Evolutionary conservation across 2,113 vertebrate genomes (phyloP).

Genomic region (Suricata suricatta): DNA sequence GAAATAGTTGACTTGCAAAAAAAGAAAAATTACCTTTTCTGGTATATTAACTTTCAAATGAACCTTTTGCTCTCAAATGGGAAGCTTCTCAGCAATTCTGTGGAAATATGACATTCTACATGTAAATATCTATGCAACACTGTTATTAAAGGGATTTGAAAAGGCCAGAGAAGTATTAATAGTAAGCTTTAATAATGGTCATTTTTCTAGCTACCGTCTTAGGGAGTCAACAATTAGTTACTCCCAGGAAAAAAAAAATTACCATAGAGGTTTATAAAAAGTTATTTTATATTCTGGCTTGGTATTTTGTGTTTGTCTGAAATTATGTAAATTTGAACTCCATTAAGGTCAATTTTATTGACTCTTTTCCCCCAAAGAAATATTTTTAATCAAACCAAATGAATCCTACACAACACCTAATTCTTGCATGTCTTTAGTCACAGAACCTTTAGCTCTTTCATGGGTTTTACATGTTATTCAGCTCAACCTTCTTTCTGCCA

Average conservation of each 20-base stretch:
- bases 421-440: not conserved
- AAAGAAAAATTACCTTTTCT: not conserved
- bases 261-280: not conserved
- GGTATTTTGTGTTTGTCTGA: not conserved
- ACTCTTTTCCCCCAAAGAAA: not conserved
- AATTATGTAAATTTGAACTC: not conserved
- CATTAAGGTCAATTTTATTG: not conserved
- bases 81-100: conserved; percentile 18
- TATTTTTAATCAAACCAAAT: conserved; percentile 24
- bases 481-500: not conserved
- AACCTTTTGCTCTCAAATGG: not conserved
- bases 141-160: not conserved
- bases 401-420: not conserved
- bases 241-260: conserved; percentile 13
- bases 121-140: not conserved
- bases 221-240: conserved; percentile 12
- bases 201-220: not conserved
- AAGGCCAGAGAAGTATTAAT: conserved; percentile 18
- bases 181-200: not conserved
- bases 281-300: conserved; percentile 7
- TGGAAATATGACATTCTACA: not conserved
- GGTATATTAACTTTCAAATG: conserved; percentile 52
- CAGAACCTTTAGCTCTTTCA: not conserved
- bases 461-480: not conserved
- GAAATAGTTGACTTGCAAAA: not conserved